A percentile compares a stretch with the other conserved stretches of the same genome.
Evolutionary conservation across 2,888 invertebrate genomes (phyloP).

Genomic region (Petrolisthes cinctipes): DNA sequence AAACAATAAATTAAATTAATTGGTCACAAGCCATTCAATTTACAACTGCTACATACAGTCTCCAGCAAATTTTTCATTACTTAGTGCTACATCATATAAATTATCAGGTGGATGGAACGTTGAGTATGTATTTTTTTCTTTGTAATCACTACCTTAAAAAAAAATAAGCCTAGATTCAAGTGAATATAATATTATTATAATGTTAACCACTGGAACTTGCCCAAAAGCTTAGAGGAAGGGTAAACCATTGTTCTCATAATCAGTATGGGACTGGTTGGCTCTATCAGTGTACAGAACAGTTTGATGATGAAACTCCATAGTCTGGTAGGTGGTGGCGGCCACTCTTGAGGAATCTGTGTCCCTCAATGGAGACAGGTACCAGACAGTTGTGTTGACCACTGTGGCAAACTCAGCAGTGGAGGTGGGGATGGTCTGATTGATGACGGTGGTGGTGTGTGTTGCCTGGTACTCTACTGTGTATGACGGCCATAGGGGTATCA

Average conservation of each 20-base stretch:
- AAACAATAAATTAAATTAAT: too few species aligned
- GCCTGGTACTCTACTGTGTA: constrained; percentile 29
- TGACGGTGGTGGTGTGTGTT: constrained; percentile 29
- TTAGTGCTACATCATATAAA: too few species aligned
- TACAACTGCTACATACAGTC: too few species aligned
- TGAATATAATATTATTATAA: not conserved
- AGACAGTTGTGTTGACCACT: constrained; percentile 37
- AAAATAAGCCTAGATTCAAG: not conserved
- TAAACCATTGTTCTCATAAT: constrained; percentile 6
- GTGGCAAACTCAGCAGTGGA: constrained; percentile 33
- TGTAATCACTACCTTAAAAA: too few species aligned
- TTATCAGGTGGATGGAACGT: too few species aligned
- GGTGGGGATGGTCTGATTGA: constrained; percentile 48
- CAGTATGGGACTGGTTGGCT: not conserved
- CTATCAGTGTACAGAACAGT: constrained; percentile 28
- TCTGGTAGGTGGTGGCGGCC: constrained; percentile 45
- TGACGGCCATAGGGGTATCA: constrained; percentile 42
- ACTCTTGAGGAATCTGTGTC: constrained; percentile 9
- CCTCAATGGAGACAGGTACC: not conserved
- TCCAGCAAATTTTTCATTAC: too few species aligned
- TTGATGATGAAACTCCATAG: constrained; percentile 48
- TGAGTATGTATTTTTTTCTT: too few species aligned
- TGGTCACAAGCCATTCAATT: too few species aligned
- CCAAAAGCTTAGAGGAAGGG: constrained; percentile 34
- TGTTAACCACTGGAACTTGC: not conserved